phyloP scores from a whole-genome alignment of 2,888 invertebrate species.

The Doris montereyensis region DNA sequence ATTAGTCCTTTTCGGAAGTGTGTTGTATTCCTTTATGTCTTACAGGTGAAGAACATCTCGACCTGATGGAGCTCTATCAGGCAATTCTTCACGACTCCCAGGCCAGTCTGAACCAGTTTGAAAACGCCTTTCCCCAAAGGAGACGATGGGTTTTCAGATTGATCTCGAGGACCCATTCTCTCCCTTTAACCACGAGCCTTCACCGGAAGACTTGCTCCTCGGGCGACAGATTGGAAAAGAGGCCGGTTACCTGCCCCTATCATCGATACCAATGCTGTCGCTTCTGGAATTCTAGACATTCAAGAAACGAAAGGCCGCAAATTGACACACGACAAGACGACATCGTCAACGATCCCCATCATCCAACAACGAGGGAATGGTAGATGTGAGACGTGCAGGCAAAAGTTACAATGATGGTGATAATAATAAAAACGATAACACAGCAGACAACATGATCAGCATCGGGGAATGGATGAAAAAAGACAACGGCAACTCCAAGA shows the following conservation, averaged over 20 bases:
- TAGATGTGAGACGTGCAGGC: no score
- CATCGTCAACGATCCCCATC: neutral
- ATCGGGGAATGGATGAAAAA: neutral
- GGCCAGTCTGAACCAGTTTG: slow-evolving; percentile 8
- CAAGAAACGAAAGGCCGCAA: neutral
- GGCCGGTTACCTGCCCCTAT: neutral
- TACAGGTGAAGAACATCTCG: slow-evolving; percentile 5
- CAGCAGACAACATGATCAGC: no score
- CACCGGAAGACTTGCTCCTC: neutral
- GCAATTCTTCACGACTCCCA: neutral
- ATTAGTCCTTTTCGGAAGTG: no score
- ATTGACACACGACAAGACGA: neutral
- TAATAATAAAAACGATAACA: no score
- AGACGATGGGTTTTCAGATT: slow-evolving; percentile 16
- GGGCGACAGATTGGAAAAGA: neutral
- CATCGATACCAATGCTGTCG: neutral
- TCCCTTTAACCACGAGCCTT: neutral
- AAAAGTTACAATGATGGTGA: no score
- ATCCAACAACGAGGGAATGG: no score
- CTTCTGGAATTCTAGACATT: neutral
- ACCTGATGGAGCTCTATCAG: neutral
- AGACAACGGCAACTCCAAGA: no score
- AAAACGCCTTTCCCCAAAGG: slow-evolving; percentile 18
- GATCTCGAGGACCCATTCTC: slow-evolving; percentile 18
- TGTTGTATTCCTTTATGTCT: neutral